Percentiles rank a stretch among this genome's conserved stretches.
Evolutionary conservation across 2,113 vertebrate species (phyloP).

Genomic region (Brachyistius frenatus): DNA sequence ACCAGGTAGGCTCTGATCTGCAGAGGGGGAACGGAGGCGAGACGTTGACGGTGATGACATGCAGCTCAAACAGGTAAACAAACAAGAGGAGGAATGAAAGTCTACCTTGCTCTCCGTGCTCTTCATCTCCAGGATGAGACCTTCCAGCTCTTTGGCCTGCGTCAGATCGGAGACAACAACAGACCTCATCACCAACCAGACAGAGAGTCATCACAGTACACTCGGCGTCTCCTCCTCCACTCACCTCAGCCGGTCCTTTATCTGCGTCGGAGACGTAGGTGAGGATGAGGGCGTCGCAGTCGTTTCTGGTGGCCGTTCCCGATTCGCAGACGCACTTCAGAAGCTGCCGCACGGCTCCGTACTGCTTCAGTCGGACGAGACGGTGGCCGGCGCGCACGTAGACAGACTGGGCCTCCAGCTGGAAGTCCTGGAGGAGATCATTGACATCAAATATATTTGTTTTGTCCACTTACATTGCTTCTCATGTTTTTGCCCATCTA

Average conservation of each 20-base stretch:
- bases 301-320: slow-evolving; percentile 90
- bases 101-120: slow-evolving; percentile 93
- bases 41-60: too few species aligned
- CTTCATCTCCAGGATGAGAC: slow-evolving; percentile 93
- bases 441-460: too few species aligned
- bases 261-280: slow-evolving; percentile 89
- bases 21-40: background rate
- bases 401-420: slow-evolving; percentile 91
- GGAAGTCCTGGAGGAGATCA: slow-evolving; percentile 90
- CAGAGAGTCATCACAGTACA: background rate
- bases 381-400: slow-evolving; percentile 91
- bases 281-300: slow-evolving; percentile 93
- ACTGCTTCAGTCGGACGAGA: slow-evolving; percentile 89
- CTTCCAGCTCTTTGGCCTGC: slow-evolving; percentile 91
- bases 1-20: slow-evolving; percentile 94
- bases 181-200: background rate
- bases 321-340: slow-evolving; percentile 97
- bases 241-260: slow-evolving; percentile 90
- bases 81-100: background rate
- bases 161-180: slow-evolving; percentile 32
- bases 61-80: too few species aligned
- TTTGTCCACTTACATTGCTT: too few species aligned
- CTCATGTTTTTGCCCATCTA: too few species aligned
- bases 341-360: slow-evolving; percentile 90
- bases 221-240: background rate